A percentile compares a stretch with the other conserved stretches of the same genome.
phyloP scores from a whole-genome alignment of 1,140 invertebrate species.

The Diabrotica virgifera region DNA sequence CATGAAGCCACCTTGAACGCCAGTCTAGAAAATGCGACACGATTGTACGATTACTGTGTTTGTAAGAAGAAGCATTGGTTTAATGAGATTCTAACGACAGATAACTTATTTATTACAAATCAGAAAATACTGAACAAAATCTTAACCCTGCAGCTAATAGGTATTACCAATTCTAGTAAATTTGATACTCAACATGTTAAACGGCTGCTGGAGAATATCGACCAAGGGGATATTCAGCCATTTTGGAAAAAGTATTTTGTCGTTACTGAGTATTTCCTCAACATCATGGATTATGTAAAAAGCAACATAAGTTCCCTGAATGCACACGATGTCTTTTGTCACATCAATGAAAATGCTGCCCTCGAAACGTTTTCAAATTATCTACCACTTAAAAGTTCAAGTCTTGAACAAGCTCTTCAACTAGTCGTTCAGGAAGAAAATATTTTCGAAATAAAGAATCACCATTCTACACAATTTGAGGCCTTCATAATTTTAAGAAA shows the following conservation, averaged over 20 bases:
- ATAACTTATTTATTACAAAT: constrained; percentile 17
- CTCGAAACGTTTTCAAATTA: constrained; percentile 28
- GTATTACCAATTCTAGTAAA: constrained; percentile 28
- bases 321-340: constrained; percentile 26
- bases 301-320: not conserved
- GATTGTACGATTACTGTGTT: constrained; percentile 40
- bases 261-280: constrained; percentile 30
- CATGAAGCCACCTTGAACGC: constrained; percentile 29
- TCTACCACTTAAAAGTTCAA: constrained; percentile 24
- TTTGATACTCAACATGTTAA: constrained; percentile 26
- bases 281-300: constrained; percentile 32
- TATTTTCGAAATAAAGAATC: not conserved
- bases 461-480: constrained; percentile 28
- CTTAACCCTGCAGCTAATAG: constrained; percentile 35
- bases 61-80: constrained; percentile 44
- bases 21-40: constrained; percentile 30
- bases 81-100: constrained; percentile 31
- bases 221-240: constrained; percentile 19
- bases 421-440: constrained; percentile 23
- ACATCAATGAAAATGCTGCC: constrained; percentile 21
- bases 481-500: constrained; percentile 34
- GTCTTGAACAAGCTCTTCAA: constrained; percentile 11
- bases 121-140: constrained; percentile 32
- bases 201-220: constrained; percentile 18
- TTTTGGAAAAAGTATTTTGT: constrained; percentile 34